Base-by-base conservation (phyloP, 1,140 invertebrate genomes). In the Glomeris maerens region DNA sequence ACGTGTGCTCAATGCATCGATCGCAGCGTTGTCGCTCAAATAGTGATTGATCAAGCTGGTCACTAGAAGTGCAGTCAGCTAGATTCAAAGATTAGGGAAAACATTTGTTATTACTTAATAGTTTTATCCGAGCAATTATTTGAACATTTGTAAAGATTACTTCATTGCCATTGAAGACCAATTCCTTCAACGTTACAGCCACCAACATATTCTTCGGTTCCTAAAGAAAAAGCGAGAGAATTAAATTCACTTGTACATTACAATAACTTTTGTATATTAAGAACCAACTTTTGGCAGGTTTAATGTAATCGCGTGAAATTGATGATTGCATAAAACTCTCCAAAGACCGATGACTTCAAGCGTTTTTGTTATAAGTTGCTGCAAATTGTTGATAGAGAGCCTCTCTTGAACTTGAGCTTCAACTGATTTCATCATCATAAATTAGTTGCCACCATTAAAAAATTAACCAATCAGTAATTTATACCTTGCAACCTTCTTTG, bases 281-380 rank as follows among this genome's bases (percentile, higher is more conserved):
- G 69, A 40, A 93, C 76, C 25, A 97, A 68, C 64, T 93, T 85
- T 57, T 84, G 77, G 60, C n/a, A n/a, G n/a, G n/a, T n/a, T n/a
- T n/a, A 83, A 85, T 45, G 74, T 78, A 27, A 79, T 72, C 1
- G 68, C 69, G 28, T 92, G 82, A 61, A 97, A 84, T 62, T 93
- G 83, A 67, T 97, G 91, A 61, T 95, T 88, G 60, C 80, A 84
- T 0, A 97, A 66, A 36, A 98, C 80, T 62, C 84, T 84, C 88
- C 91, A 94, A n/a, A 98, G 68, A 25, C 84, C 85, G 28, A 97
- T 68, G 57, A 94, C 84, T 71, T 98, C 91, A 60, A 83, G 82
- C 2, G 82, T 76, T 62, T 89, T 79, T 50, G 74, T 76, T 23
- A 92, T 75, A 56, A 93, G 79, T 29, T 78, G 72, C 64, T 81